Base-by-base conservation (phyloP, 2,113 vertebrate genomes). In the Channa maculata region DNA sequence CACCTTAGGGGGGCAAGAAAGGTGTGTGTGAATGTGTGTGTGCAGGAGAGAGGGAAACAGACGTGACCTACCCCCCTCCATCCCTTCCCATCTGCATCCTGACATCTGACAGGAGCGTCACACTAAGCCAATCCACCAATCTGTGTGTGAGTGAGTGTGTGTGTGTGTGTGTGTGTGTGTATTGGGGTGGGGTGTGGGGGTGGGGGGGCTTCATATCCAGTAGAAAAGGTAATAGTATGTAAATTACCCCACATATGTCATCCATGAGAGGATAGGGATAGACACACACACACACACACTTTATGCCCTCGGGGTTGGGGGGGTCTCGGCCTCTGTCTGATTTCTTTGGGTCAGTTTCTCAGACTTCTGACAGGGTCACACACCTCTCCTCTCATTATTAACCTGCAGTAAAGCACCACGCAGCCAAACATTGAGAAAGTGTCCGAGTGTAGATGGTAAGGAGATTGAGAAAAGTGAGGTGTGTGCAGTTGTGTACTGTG, bases 311-410 rank as follows among this genome's bases (percentile, higher is more conserved):
- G 43, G 82, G 91, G 87, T 89, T 86, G 79, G 70, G 67, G 38
- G 82, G 87, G 89, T 86, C 82, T 82, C 36, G 71, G 86, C 89
- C 84, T 58, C 88, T 91, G 91, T 92, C 91, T 90, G 83, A 84
- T 89, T 85, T 89, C 89, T 88, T 89, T 85, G 89, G 92, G 91
- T 92, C 91, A 93, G 92, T 90, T 88, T 89, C 87, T 84, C 82
- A 80, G 75, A 86, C 79, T 88, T 84, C 75, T 92, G 92, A 93
- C 92, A 92, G 90, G 92, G 89, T 93, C 92, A 91, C 80, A 86
- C 84, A 92, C 92, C 89, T 91, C 77, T 90, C 86, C 74, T 90
- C 87, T 90, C 77, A 89, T 85, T 89, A 90, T 92, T 91, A 92
- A 92, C 88, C 89, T 82, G 75, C 80, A 80, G 83, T 83, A 83